Evolutionary conservation across 92 coral and sea anemone genomes (phyloP).

Genomic region (Plumapathes pennacea): DNA sequence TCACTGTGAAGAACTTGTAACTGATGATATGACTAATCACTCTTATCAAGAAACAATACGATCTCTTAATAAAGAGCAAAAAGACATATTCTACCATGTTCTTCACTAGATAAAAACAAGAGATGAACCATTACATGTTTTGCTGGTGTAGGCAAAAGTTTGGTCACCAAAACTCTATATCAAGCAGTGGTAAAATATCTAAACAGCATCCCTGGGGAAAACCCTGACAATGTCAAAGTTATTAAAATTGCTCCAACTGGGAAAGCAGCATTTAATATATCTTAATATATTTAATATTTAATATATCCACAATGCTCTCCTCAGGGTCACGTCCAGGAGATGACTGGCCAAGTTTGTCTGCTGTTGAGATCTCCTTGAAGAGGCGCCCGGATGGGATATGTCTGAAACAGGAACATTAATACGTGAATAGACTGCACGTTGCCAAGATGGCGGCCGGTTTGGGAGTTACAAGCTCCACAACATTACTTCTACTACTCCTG

Average conservation of each 20-base stretch:
- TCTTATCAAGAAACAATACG: slow-evolving; percentile 21
- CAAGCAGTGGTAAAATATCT: slow-evolving; percentile 23
- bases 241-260: slow-evolving; percentile 32
- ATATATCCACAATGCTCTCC: slow-evolving; percentile 21
- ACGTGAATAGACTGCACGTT: no score
- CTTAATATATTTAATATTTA: no score
- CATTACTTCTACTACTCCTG: no score
- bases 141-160: slow-evolving; percentile 53
- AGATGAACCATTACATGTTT: slow-evolving; percentile 21
- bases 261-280: slow-evolving; percentile 34
- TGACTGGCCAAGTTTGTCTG: slow-evolving; percentile 16
- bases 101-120: slow-evolving; percentile 24
- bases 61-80: slow-evolving; percentile 13
- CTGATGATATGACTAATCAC: slow-evolving; percentile 11
- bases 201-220: slow-evolving; percentile 14
- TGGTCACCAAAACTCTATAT: slow-evolving; percentile 34
- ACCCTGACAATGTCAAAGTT: slow-evolving; percentile 25
- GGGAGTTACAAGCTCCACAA: no score
- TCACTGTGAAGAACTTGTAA: slow-evolving; percentile 19
- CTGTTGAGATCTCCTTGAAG: slow-evolving; percentile 70
- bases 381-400: slow-evolving; percentile 78
- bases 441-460: no score
- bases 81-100: slow-evolving; percentile 28
- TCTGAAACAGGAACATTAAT: no score
- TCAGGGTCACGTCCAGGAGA: slow-evolving; percentile 3